Evolutionary conservation across 2,113 vertebrate genomes (phyloP).

Genomic region (Anguilla japonica): DNA sequence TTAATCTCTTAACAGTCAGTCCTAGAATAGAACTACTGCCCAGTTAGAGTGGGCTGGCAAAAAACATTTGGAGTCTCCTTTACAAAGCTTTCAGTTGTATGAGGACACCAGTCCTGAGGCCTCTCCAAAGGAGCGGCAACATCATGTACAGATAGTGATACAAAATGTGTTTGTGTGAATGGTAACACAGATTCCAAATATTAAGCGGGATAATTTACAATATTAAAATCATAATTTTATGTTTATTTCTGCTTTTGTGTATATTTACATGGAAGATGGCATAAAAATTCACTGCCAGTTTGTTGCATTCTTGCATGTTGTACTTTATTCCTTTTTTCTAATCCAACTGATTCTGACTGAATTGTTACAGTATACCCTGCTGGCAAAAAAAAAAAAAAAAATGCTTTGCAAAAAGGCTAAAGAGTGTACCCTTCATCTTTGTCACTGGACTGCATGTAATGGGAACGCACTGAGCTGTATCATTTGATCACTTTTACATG

Average conservation of each 20-base stretch:
- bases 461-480: background rate
- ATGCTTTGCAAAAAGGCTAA: background rate
- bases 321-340: background rate
- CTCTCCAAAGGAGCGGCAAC: background rate
- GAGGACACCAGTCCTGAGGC: background rate
- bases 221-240: background rate
- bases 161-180: background rate
- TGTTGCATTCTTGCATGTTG: background rate
- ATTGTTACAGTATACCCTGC: background rate
- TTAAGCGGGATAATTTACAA: background rate
- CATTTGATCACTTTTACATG: background rate
- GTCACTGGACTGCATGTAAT: background rate
- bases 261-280: background rate
- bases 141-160: background rate
- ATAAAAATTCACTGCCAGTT: no score
- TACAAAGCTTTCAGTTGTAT: background rate
- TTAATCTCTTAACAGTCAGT: constrained; percentile 59
- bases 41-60: constrained; percentile 14
- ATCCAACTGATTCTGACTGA: background rate
- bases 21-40: constrained; percentile 59
- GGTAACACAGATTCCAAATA: background rate
- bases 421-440: background rate
- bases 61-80: constrained; percentile 28
- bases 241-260: background rate
- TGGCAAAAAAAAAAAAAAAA: background rate